These are phyloP conservation scores for Marisa cornuarietis DNA, from an alignment of 1,140 invertebrate genomes.

Conservation along the genomic window DNA sequence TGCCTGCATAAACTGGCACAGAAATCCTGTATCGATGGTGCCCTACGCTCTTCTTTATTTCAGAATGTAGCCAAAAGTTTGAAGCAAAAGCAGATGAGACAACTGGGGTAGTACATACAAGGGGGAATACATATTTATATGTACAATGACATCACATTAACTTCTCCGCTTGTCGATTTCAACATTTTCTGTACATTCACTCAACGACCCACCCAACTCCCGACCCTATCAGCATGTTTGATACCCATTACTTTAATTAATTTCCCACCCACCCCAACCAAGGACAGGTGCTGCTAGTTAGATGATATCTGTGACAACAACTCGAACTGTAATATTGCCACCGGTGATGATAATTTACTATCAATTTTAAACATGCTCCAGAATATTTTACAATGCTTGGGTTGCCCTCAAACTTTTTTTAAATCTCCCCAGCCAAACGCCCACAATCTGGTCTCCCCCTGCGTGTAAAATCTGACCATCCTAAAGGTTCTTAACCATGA, in stretches of 20 bases:
- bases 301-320: too few relatives aligned
- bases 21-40: not conserved
- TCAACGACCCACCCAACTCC: too few relatives aligned
- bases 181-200: not conserved
- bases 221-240: too few relatives aligned
- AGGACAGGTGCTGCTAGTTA: too few relatives aligned
- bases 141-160: not conserved
- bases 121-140: not conserved
- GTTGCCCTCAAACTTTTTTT: too few relatives aligned
- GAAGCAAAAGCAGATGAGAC: not conserved
- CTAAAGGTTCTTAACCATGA: not conserved
- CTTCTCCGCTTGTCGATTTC: not conserved
- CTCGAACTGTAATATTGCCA: too few relatives aligned
- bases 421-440: not conserved
- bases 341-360: too few relatives aligned
- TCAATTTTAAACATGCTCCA: too few relatives aligned
- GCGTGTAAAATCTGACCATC: not conserved
- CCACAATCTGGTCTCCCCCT: not conserved
- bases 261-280: too few relatives aligned
- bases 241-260: too few relatives aligned
- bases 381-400: too few relatives aligned
- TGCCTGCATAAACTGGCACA: not conserved
- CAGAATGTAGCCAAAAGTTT: not conserved
- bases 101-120: constrained; percentile 2
- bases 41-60: constrained; percentile 1